These are phyloP conservation scores for Dipodomys ordii DNA, from an alignment of 2,113 vertebrate species.

Conservation along the genomic window DNA sequence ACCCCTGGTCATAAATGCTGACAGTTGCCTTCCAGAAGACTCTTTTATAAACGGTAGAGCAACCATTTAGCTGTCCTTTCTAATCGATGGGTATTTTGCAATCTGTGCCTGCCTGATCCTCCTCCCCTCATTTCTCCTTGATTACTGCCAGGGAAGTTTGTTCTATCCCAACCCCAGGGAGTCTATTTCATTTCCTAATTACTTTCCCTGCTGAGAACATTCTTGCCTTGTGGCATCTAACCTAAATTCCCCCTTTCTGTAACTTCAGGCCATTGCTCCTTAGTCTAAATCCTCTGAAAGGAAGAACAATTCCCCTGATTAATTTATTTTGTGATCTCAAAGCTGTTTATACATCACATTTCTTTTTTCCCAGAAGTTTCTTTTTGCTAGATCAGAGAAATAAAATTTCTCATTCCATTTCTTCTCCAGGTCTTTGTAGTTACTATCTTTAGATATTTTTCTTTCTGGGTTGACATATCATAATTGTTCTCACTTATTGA, in stretches of 20 bases:
- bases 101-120: not conserved
- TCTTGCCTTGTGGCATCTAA: slow-evolving; percentile 67
- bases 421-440: slow-evolving; percentile 28
- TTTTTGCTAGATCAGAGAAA: slow-evolving; percentile 54
- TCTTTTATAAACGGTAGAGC: not conserved
- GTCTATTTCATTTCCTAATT: slow-evolving; percentile 73
- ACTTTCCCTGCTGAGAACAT: slow-evolving; percentile 64
- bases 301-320: slow-evolving; percentile 74
- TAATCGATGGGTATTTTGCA: not conserved
- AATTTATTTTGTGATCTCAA: slow-evolving; percentile 67
- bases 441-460: slow-evolving; percentile 30
- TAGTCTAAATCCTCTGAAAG: slow-evolving; percentile 71
- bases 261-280: slow-evolving; percentile 74
- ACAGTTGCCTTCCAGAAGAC: not conserved
- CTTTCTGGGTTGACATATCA: not conserved
- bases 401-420: slow-evolving; percentile 55
- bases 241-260: slow-evolving; percentile 58
- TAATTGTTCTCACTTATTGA: slow-evolving; percentile 46
- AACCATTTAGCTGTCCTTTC: not conserved
- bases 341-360: slow-evolving; percentile 72
- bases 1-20: not conserved
- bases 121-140: slow-evolving; percentile 56
- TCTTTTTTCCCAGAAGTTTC: slow-evolving; percentile 60
- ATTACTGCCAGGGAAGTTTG: slow-evolving; percentile 46
- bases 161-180: slow-evolving; percentile 38